Evolutionary conservation across 2,888 invertebrate species (phyloP), one percentile per base, ranked within the genome.

Genomic region (Imbricaverruca yamaguchii): DNA sequence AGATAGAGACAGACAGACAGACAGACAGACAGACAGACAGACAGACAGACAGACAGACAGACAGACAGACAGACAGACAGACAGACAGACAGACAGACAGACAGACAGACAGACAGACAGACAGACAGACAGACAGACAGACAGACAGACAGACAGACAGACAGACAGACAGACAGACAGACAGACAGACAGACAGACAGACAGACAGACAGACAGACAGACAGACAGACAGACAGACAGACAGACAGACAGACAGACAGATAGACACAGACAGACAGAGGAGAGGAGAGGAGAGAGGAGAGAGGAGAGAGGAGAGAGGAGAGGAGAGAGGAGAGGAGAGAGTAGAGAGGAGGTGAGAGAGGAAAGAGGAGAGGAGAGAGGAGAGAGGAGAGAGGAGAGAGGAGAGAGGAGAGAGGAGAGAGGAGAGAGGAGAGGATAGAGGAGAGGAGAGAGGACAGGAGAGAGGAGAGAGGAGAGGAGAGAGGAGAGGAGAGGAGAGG

Each of bases 141-240:
- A 57, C n/a, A 80, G 61, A 79, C 53, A 57, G 11, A 53, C 11
- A 78, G 65, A 39, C 12, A 80, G 3, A 23, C 1, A 25, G 9
- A 13, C 23, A 79, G 67, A 81, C 12, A 65, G 81, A 79, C 39
- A 81, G 15, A 25, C 39, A 25, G 81, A 81, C 25, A 39, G 81
- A 80, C 12, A 56, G 59, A 61, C 21, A 80, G 53, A 25, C 18
- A 81, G 80, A n/a, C 21, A 56, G 23, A 59, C 79, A 80, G 81
- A 80, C 18, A 57, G 79, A 80, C n/a, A 56, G 56, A 80, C 23
- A 61, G n/a, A 80, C 39, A 61, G 79, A 23, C 13, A 18, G 53
- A 61, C 53, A 55, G 80, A 61, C 39, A 55, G 81, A 25, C 79
- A 21, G 80, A 55, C 23, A 12, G 56, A 10, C 13, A 57, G 67